A percentile compares a stretch with the other conserved stretches of the same genome.
These are phyloP conservation scores for Pogona vitticeps DNA, from an alignment of 2,113 vertebrate genomes.

Conservation along the genomic window DNA sequence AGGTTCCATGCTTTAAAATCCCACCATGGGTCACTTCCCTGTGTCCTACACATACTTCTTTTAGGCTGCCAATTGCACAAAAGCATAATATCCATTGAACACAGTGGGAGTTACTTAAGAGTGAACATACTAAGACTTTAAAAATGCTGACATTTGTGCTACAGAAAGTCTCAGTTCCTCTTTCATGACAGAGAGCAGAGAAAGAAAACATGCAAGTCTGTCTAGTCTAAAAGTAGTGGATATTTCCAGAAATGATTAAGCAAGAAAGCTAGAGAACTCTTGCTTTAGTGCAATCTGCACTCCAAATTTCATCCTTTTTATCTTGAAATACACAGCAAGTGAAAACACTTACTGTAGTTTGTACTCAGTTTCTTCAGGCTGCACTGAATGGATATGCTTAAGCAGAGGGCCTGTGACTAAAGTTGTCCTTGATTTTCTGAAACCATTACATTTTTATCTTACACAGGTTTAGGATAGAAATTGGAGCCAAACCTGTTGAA, in stretches of 20 bases:
- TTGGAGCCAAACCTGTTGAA: background rate
- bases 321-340: slow-evolving; percentile 24
- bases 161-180: slow-evolving; percentile 59
- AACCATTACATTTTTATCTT: background rate
- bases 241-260: slow-evolving; percentile 44
- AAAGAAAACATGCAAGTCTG: background rate
- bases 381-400: background rate
- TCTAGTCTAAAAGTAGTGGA: slow-evolving; percentile 14
- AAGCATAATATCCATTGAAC: background rate
- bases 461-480: background rate
- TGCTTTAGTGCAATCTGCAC: background rate
- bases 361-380: background rate
- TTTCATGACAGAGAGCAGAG: slow-evolving; percentile 45
- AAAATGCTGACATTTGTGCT: slow-evolving; percentile 9
- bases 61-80: background rate
- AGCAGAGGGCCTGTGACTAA: background rate
- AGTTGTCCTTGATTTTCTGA: background rate
- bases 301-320: background rate
- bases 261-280: background rate
- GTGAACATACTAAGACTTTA: background rate
- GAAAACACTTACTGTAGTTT: background rate
- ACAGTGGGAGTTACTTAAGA: background rate
- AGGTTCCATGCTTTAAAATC: too few relatives aligned
- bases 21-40: background rate
- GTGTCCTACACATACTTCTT: background rate